These are phyloP conservation scores for Bambusicola thoracicus DNA, from an alignment of 2,113 vertebrate genomes.

Conservation along the genomic window DNA sequence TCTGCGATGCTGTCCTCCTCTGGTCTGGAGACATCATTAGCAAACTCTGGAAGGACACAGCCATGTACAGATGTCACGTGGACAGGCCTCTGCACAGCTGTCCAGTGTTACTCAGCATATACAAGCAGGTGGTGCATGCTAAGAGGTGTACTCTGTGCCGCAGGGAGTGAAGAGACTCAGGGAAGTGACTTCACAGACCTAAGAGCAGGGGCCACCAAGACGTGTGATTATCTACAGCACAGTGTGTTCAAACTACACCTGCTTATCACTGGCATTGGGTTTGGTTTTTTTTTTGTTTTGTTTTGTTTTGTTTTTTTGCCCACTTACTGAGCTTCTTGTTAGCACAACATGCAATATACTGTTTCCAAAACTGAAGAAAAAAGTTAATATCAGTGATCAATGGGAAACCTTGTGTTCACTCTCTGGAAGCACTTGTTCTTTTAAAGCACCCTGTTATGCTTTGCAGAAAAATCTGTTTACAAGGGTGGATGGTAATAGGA, in stretches of 20 bases:
- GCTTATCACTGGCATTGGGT: background rate
- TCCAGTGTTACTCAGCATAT: background rate
- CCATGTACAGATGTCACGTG: background rate
- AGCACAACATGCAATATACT: background rate
- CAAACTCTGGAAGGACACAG: constrained; percentile 80
- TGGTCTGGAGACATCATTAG: constrained; percentile 92
- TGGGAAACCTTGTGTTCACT: background rate
- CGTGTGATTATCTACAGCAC: background rate
- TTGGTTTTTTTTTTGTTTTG: no score
- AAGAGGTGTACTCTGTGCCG: background rate
- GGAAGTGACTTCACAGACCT: background rate
- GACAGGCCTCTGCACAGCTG: background rate
- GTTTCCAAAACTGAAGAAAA: background rate
- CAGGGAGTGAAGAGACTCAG: background rate
- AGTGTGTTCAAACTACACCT: background rate
- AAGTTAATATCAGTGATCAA: background rate
- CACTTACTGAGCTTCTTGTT: background rate
- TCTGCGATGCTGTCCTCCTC: constrained; percentile 78
- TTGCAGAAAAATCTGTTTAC: background rate
- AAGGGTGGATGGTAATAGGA: no score
- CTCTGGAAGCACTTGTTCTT: background rate
- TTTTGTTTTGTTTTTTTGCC: background rate
- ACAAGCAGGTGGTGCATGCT: background rate
- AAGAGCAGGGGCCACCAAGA: background rate
- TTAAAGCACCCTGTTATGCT: background rate